Evolutionary conservation across 1,140 invertebrate genomes (phyloP), one percentile per base, ranked within the genome.

Genomic region (Temnothorax curvispinosus): DNA sequence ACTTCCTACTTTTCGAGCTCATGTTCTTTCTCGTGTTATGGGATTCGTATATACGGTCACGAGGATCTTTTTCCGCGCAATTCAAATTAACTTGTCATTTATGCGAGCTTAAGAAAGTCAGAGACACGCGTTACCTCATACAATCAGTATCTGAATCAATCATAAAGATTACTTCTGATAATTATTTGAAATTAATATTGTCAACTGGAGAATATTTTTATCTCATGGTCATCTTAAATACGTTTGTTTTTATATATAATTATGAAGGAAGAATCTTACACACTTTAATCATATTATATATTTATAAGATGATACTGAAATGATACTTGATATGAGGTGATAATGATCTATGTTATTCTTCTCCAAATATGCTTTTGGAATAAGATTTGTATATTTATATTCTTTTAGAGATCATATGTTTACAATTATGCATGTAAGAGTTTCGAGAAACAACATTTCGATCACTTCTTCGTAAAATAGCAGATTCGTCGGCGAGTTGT

Each of bases 1-100:
- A 84, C 56, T 90, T 89, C 88, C 88, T 88, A 67, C 32, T 54
- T 71, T 47, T 75, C 74, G 77, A 82, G 77, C 74, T 74, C 50
- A 15, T 15, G 58, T 52, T 77, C 44, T 86, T 72, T 35, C 67
- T 88, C 80, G 38, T 35, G 18, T 72, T 44, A 21, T 27, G 13
- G 8, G 7, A 21, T 32, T 32, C n/a, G 47, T 21, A n/a, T n/a
- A n/a, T n/a, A 7, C 8, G 44, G 27, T 47, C 38, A 44, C 50
- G 27, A 82, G 32, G 5, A 47, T 35, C 8, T 82, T 69, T 58
- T 58, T 58, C 18, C 15, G 21, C n/a, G n/a, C 52, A 18, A 38
- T 27, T 44, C 27, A 35, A 71, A 82, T 47, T 13, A 21, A 35
- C 47, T 27, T 47, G 27, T 32, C 58, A 56, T 72, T 82, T 44